These are phyloP conservation scores for Cheirogaleus medius DNA, from an alignment of 2,113 vertebrate species.

Conservation along the genomic window DNA sequence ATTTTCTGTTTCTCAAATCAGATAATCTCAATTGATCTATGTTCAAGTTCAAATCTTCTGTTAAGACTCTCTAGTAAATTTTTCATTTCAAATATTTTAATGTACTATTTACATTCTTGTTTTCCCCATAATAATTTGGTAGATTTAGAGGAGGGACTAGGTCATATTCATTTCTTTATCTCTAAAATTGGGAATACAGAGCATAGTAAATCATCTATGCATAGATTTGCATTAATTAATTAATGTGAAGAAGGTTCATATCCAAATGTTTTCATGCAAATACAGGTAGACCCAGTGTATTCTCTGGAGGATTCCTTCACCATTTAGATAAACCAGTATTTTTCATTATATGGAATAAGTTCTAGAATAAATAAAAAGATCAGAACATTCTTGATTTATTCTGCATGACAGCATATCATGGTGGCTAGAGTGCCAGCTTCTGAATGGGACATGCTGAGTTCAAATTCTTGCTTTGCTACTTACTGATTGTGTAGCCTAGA, in stretches of 20 bases:
- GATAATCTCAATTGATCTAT: neutral
- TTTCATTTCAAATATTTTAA: constrained; percentile 18
- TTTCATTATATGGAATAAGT: neutral
- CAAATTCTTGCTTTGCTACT: neutral
- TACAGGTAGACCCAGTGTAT: neutral
- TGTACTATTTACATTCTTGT: neutral
- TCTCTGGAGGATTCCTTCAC: neutral
- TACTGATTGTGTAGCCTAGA: neutral
- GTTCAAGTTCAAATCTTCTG: neutral
- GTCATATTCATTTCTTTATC: neutral
- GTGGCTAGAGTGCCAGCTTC: neutral
- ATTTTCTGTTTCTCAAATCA: neutral
- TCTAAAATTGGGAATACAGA: neutral
- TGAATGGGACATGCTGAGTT: neutral
- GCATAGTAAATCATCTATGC: neutral
- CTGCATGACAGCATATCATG: neutral
- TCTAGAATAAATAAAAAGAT: neutral
- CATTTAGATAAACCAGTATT: neutral
- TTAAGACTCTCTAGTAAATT: neutral
- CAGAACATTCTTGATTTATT: neutral
- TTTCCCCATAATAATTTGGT: neutral
- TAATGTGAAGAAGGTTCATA: neutral
- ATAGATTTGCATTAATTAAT: neutral
- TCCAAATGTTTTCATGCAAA: neutral
- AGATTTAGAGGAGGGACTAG: neutral